Conservation (phyloP, 2,888 invertebrate genomes). For the Caenorhabditis japonica region DNA sequence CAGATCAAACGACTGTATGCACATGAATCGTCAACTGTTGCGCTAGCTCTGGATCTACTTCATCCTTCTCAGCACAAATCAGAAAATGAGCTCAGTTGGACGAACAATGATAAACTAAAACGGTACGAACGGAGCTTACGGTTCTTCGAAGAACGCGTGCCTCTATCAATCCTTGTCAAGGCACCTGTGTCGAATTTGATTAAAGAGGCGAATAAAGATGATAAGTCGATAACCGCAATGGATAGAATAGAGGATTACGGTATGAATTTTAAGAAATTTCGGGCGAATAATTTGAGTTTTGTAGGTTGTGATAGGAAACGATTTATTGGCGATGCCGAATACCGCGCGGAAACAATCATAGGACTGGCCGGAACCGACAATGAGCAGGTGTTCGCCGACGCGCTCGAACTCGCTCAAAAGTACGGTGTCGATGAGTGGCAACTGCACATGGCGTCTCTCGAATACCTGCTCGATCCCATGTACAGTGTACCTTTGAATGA, state of each 20-base stretch:
- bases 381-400: slow-evolving; percentile 59
- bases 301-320: slow-evolving; percentile 63
- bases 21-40: slow-evolving; percentile 37
- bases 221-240: slow-evolving; percentile 49
- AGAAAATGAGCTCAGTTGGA: slow-evolving; percentile 42
- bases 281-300: slow-evolving; percentile 1
- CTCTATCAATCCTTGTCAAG: slow-evolving; percentile 20
- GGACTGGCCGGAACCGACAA: slow-evolving; percentile 66
- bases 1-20: slow-evolving; percentile 19
- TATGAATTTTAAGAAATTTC: not conserved
- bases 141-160: slow-evolving; percentile 24
- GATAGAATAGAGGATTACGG: slow-evolving; percentile 57
- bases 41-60: slow-evolving; percentile 21
- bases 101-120: slow-evolving; percentile 46
- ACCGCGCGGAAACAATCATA: slow-evolving; percentile 63
- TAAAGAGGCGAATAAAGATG: slow-evolving; percentile 28
- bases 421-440: slow-evolving; percentile 59
- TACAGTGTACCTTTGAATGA: slow-evolving; percentile 43
- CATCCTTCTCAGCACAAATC: slow-evolving; percentile 5
- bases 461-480: slow-evolving; percentile 36
- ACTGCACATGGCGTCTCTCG: slow-evolving; percentile 65
- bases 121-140: slow-evolving; percentile 49
- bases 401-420: slow-evolving; percentile 58
- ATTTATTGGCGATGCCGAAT: slow-evolving; percentile 63
- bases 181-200: slow-evolving; percentile 42